Base-by-base conservation (phyloP, 2,888 invertebrate genomes). In the Chymomyza procnemis region DNA sequence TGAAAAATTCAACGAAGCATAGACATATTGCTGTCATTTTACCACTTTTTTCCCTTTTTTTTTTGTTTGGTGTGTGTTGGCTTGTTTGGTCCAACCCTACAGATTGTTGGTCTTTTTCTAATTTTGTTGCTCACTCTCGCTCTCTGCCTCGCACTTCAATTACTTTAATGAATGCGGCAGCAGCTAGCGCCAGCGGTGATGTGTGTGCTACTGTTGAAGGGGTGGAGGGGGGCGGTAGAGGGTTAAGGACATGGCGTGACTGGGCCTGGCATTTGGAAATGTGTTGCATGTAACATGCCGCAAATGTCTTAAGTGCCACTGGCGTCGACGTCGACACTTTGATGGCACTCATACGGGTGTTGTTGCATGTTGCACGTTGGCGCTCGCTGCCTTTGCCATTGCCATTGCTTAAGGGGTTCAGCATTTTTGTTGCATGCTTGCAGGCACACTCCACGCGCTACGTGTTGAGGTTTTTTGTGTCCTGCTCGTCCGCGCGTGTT, bases 221-320 rank as follows among this genome's bases (percentile, higher is more conserved):
- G 60, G 26, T 14, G 22, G 16, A 9, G 21, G 22, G 26, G n/a
- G 14, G 47, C 19, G n/a, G n/a, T n/a, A n/a, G n/a, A 26, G 57
- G 19, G 6, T 18, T 5, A 41, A 18, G 57, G 16, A 18, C 41
- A 16, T 41, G n/a, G 60, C 48, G 34, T 41, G 34, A 41, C 34
- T 41, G 34, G 34, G 34, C 34, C 34, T 41, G 34, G 34, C 34
- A 12, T 9, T 41, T 41, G 34, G 62, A 62, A 50, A 41, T 73
- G 30, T 46, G 73, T 58, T 71, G 80, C 75, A 69, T 79, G 81
- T 78, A 78, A 69, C 75, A 82, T 78, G 75, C 79, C 79, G 67
- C 74, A 78, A 73, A 80, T 78, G 82, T 74, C 84, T 82, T 80
- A 79, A 83, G 84, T 82, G 80, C 80, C 82, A 75, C 48, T 61